Evolutionary conservation across 1,140 invertebrate species (phyloP).

Genomic region (Drosophila erecta): DNA sequence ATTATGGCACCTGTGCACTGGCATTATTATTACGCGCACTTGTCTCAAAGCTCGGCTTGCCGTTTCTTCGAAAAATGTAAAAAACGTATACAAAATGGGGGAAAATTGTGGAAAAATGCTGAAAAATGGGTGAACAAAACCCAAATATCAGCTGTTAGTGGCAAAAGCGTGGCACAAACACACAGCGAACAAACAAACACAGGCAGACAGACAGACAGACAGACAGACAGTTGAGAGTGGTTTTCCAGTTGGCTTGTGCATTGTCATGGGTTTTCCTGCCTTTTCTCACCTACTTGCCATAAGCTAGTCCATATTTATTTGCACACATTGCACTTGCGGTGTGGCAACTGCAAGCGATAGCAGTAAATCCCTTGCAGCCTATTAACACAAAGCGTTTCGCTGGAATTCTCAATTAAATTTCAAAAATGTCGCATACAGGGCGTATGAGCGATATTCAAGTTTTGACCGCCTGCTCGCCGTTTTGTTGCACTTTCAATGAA

Average conservation of each 20-base stretch:
- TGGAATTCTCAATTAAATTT: too few species aligned
- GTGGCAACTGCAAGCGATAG: not conserved
- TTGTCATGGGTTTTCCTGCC: slow-evolving; percentile 11
- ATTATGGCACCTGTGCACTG: slow-evolving; percentile 46
- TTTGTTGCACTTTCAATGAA: not conserved
- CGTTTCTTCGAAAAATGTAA: slow-evolving; percentile 27
- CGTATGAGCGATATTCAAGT: slow-evolving; percentile 11
- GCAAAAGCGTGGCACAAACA: slow-evolving; percentile 29
- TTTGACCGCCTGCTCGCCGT: not conserved
- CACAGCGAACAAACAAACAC: not conserved
- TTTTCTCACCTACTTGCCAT: not conserved
- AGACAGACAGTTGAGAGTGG: slow-evolving; percentile 1
- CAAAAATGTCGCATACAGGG: not conserved
- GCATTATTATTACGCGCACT: slow-evolving; percentile 56
- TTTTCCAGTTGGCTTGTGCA: slow-evolving; percentile 20
- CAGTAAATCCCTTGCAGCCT: slow-evolving; percentile 1
- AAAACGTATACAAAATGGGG: not conserved
- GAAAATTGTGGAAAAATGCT: too few species aligned
- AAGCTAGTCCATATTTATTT: slow-evolving; percentile 6
- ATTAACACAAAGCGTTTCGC: not conserved
- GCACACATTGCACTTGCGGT: not conserved
- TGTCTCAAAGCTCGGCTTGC: slow-evolving; percentile 37
- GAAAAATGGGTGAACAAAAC: slow-evolving; percentile 14
- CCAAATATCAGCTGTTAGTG: slow-evolving; percentile 48
- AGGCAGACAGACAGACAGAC: too few species aligned